Evolutionary conservation across 2,113 vertebrate species (phyloP), one percentile per base, ranked within the genome.

Genomic region (Ageneiosus marmoratus): DNA sequence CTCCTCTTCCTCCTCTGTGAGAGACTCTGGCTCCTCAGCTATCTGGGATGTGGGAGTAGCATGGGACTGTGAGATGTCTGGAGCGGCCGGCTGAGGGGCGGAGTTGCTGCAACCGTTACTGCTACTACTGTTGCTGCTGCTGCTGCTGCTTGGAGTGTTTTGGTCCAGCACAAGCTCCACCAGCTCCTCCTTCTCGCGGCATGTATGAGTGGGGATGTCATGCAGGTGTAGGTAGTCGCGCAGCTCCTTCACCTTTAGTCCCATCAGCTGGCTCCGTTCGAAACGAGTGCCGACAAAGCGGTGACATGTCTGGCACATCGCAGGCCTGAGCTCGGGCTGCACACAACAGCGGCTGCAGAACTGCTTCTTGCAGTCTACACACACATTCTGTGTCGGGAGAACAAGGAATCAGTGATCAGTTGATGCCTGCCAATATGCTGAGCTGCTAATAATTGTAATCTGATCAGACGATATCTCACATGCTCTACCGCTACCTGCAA

Each of bases 211-310:
- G 72, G 95, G 94, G 62, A 96, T 81, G 87, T 95, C 95, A 0
- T 94, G 95, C 46, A 96, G 94, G n/a, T 93, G 94, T 85, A 97
- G 83, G 73, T 96, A 97, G 90, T 97, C 96, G 5, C 96, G 89
- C 83, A 97, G 90, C 44, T 97, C 95, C 90, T 96, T 96, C 90
- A 97, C 95, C 89, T 97, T 97, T 91, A 97, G 94, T 91, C 95
- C 95, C 87, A 97, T 95, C 87, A 97, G 86, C 90, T 97, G 95
- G 0, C 94, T 92, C 13, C 95, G 89, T 88, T 93, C 94, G 0
- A 96, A 97, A 2, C 91, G 91, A 0, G 95, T 96, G 88, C 93
- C 92, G 29, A 92, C 93, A 88, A 97, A 93, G 0, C 94, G 94
- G 46, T 91, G 92, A 87, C 96, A 97, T 0, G 95, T 94, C 63